A percentile compares a stretch with the other conserved stretches of the same genome.
Evolutionary conservation across 2,888 invertebrate genomes (phyloP).

Genomic region (Tenthredo livida): DNA sequence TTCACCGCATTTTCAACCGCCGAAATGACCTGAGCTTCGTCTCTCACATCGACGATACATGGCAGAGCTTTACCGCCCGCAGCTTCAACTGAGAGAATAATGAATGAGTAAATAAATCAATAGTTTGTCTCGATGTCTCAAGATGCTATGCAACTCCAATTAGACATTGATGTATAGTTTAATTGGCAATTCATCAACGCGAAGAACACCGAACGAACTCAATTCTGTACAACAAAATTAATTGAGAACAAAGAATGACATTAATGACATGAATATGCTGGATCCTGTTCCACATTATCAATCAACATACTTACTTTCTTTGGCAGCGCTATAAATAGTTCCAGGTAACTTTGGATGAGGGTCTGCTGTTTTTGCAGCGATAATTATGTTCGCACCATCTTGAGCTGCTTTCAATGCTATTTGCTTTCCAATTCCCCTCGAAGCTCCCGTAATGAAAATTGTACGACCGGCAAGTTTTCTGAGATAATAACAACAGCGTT

Average conservation of each 20-base stretch:
- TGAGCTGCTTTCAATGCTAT: conserved; percentile 95
- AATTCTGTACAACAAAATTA: background rate
- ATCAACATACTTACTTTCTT: conserved; percentile 85
- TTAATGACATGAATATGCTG: background rate
- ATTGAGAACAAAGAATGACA: background rate
- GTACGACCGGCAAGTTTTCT: conserved; percentile 93
- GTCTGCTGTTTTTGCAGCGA: conserved; percentile 95
- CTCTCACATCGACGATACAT: conserved; percentile 92
- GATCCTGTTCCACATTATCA: background rate
- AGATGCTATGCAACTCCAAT: background rate
- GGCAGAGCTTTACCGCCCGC: conserved; percentile 92
- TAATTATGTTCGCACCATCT: conserved; percentile 95
- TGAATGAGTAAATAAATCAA: conserved; percentile 1
- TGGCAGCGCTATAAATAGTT: conserved; percentile 93
- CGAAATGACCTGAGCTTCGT: conserved; percentile 86
- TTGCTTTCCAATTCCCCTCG: conserved; percentile 96
- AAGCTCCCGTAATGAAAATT: conserved; percentile 96
- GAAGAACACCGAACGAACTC: background rate
- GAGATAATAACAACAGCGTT: background rate
- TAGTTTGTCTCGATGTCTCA: background rate
- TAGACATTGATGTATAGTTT: background rate
- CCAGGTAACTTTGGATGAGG: conserved; percentile 95
- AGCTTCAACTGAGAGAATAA: conserved; percentile 85
- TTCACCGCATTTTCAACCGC: conserved; percentile 88
- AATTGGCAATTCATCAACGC: background rate